Evolutionary conservation across 2,888 invertebrate genomes (phyloP).

Genomic region (Lepidochitona cinerea): DNA sequence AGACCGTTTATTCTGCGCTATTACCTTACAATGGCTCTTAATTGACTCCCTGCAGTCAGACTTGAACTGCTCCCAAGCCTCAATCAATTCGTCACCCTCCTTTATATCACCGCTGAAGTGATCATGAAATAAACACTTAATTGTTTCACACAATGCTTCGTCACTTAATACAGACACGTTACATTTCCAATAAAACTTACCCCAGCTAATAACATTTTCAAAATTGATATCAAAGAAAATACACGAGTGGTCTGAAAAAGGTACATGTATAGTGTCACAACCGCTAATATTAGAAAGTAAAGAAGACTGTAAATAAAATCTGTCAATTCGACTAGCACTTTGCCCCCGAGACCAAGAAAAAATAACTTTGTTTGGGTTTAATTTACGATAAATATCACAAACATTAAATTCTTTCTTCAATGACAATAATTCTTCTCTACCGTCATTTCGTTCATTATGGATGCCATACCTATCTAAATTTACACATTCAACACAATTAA

Average conservation of each 20-base stretch:
- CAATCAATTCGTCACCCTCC: neutral
- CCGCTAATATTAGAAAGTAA: neutral
- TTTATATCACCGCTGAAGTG: neutral
- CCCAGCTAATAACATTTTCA: neutral
- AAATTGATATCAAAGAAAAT: neutral
- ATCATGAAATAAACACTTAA: neutral
- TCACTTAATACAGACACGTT: neutral
- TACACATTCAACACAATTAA: conserved; percentile 22
- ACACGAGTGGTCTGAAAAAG: conserved; percentile 1
- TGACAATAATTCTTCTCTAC: conserved; percentile 4
- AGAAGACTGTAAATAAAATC: neutral
- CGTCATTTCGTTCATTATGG: conserved; percentile 8
- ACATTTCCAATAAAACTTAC: neutral
- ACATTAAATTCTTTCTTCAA: conserved; percentile 18
- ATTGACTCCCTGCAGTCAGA: neutral
- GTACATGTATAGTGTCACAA: neutral
- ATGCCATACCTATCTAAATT: conserved; percentile 19
- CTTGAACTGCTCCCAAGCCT: neutral
- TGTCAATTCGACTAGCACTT: neutral
- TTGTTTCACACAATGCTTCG: neutral
- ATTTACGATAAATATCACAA: conserved; percentile 14
- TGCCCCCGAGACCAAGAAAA: neutral
- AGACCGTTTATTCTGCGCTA: neutral
- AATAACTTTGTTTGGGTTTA: conserved; percentile 11
- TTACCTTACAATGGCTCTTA: neutral